These are phyloP conservation scores for Spheniscus mendiculus DNA, from an alignment of 2,113 vertebrate genomes.

Conservation along the genomic window DNA sequence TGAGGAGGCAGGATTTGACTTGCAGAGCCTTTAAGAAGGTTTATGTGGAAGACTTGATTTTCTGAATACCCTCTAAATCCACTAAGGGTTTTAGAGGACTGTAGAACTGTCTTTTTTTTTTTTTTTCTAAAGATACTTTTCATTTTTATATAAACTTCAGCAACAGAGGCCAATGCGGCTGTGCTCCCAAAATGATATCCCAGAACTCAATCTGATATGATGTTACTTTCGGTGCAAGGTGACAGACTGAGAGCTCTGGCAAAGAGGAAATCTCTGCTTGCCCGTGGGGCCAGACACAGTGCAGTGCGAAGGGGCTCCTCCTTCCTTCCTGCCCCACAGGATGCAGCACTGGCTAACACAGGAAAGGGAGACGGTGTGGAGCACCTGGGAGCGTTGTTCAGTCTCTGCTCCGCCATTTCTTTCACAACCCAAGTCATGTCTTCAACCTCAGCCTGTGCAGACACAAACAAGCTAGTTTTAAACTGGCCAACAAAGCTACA, in stretches of 20 bases:
- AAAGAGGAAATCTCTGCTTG: background rate
- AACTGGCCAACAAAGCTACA: background rate
- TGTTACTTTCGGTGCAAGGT: background rate
- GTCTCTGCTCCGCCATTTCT: background rate
- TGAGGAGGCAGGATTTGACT: background rate
- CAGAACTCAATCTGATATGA: background rate
- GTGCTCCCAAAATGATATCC: background rate
- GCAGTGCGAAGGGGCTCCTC: background rate
- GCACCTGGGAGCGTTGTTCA: fast-evolving
- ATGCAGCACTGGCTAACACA: background rate
- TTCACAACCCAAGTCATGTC: background rate
- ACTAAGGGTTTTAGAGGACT: background rate
- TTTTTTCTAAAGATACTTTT: background rate
- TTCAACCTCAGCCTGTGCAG: background rate
- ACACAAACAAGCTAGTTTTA: background rate
- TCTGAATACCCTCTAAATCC: background rate
- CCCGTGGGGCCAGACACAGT: background rate
- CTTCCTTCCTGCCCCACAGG: background rate
- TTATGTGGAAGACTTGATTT: background rate
- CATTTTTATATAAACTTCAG: background rate
- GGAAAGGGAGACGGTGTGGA: background rate
- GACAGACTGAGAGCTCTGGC: background rate
- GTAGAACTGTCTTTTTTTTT: background rate
- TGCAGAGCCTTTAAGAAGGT: background rate
- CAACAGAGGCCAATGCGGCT: too few relatives aligned